These are phyloP conservation scores for Deilephila porcellus DNA, from an alignment of 2,888 invertebrate species.

Conservation along the genomic window DNA sequence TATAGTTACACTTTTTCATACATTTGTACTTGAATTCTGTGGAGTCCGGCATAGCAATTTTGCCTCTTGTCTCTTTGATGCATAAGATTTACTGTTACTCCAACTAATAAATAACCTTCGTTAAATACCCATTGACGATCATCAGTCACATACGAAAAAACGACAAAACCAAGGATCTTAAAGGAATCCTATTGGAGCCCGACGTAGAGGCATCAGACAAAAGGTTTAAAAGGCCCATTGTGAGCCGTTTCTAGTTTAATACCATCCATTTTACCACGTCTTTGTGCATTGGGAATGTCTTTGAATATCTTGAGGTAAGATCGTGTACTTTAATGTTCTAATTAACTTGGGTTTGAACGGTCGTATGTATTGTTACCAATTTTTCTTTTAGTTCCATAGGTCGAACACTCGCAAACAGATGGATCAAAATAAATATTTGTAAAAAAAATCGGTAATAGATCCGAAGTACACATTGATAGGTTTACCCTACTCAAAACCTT, in stretches of 20 bases:
- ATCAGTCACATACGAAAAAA: not conserved
- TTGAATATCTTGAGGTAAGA: constrained; percentile 48
- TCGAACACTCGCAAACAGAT: not conserved
- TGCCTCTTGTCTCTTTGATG: not conserved
- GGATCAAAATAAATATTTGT: too few species aligned
- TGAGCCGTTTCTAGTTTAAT: constrained; percentile 59
- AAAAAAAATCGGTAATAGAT: too few species aligned
- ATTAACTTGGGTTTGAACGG: constrained; percentile 23
- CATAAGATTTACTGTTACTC: not conserved
- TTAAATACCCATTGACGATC: constrained; percentile 20
- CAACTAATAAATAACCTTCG: not conserved
- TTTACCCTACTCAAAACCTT: too few species aligned
- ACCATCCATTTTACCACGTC: constrained; percentile 63
- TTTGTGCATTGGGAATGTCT: constrained; percentile 60
- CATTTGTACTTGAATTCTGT: not conserved
- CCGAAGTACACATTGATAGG: too few species aligned
- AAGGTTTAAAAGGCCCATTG: constrained; percentile 67
- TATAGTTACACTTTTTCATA: too few species aligned
- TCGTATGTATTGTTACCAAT: not conserved
- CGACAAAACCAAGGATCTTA: constrained; percentile 20
- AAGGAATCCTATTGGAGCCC: constrained; percentile 31
- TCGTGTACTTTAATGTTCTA: constrained; percentile 31
- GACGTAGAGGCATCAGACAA: constrained; percentile 57
- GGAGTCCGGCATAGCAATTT: not conserved
- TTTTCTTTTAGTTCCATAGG: not conserved